phyloP scores from a whole-genome alignment of 2,888 invertebrate species.

The Cephalotes varians region DNA sequence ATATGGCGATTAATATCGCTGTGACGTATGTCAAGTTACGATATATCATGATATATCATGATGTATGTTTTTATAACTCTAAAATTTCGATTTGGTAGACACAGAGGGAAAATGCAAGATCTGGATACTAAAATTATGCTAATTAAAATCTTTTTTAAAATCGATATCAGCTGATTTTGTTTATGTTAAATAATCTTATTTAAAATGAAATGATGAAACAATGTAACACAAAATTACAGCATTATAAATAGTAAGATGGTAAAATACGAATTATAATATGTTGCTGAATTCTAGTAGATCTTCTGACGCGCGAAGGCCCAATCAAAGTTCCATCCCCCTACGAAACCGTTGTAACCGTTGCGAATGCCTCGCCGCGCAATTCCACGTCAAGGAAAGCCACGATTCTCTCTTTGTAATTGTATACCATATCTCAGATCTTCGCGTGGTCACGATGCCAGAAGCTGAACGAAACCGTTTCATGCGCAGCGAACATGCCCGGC shows the following conservation, averaged over 20 bases:
- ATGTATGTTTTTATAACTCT: not conserved
- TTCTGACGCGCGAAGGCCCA: conserved; percentile 15
- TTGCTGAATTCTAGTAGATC: not conserved
- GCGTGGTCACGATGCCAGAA: conserved; percentile 54
- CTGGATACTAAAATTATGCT: not conserved
- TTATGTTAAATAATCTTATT: not conserved
- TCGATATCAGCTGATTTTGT: not conserved
- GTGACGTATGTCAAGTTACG: not conserved
- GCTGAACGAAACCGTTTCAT: conserved; percentile 57
- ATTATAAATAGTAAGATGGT: not conserved
- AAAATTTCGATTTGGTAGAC: not conserved
- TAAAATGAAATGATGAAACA: not conserved
- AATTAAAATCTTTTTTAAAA: not conserved
- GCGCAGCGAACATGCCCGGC: conserved; percentile 60
- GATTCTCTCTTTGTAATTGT: conserved; percentile 56
- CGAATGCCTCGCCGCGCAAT: conserved; percentile 41
- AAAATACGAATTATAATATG: not conserved
- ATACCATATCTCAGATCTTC: conserved; percentile 39
- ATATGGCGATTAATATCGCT: not conserved
- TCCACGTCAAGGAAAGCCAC: conserved; percentile 8
- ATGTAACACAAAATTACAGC: not conserved
- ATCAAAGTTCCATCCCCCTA: conserved; percentile 30
- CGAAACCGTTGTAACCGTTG: conserved; percentile 6
- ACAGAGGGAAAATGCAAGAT: not conserved
- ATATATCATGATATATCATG: not conserved